Conservation (phyloP, 2,113 vertebrate genomes). For the Epinephelus fuscoguttatus region DNA sequence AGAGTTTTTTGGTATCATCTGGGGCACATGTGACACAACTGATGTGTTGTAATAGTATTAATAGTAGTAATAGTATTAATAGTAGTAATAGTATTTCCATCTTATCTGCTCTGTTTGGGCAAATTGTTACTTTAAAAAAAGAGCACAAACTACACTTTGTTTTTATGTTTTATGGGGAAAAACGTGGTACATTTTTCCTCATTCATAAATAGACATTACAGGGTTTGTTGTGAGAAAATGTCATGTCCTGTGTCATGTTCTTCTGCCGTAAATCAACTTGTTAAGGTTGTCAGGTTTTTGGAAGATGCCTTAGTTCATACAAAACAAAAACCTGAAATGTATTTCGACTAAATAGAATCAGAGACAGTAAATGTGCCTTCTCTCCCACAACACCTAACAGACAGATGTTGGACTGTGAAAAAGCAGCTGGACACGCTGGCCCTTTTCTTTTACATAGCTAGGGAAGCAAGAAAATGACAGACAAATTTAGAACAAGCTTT, state of each 20-base stretch:
- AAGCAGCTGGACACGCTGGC: not conserved
- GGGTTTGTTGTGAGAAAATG: too few species aligned
- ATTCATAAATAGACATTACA: too few species aligned
- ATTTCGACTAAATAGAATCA: not conserved
- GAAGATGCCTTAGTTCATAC: not conserved
- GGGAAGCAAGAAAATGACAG: slow-evolving; percentile 4
- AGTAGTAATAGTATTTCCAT: too few species aligned
- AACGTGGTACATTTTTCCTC: too few species aligned
- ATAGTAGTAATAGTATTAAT: too few species aligned
- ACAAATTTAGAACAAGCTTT: slow-evolving; percentile 1
- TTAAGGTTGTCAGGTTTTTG: not conserved
- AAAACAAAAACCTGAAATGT: not conserved
- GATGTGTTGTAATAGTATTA: too few species aligned
- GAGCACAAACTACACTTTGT: not conserved
- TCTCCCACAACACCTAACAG: not conserved
- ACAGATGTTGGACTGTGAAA: not conserved
- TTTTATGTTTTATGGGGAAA: too few species aligned
- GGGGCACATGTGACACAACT: too few species aligned
- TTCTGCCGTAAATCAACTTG: not conserved
- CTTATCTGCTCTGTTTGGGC: too few species aligned
- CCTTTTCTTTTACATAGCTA: not conserved
- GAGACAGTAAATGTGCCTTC: slow-evolving; percentile 19
- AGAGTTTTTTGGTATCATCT: too few species aligned
- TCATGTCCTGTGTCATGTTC: not conserved
- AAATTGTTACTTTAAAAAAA: not conserved